Evolutionary conservation across 2,797 vertebrate genomes (phyloP).

Genomic region (Neomorphus geoffroyi): DNA sequence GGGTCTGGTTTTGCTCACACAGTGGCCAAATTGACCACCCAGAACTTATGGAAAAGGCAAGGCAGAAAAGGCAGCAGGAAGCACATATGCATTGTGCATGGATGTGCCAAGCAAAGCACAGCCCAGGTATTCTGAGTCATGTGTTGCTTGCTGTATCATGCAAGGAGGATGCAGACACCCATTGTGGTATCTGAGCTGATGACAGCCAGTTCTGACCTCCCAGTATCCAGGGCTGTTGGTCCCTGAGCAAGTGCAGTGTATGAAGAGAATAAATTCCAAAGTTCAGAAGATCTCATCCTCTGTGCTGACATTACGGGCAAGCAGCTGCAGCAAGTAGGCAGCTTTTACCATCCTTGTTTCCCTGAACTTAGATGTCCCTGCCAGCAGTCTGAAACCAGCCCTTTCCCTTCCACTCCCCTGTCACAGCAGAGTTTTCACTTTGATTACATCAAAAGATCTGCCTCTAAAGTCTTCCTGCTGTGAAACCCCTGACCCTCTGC

Average conservation of each 20-base stretch:
- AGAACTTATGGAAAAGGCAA: background rate
- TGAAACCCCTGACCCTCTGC: background rate
- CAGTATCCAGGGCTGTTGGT: background rate
- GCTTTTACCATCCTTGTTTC: background rate
- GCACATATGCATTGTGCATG: rapidly evolving
- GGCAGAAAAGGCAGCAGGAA: background rate
- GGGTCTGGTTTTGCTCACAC: background rate
- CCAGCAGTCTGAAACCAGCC: background rate
- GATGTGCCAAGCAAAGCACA: background rate
- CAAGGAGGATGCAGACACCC: background rate
- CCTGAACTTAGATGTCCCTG: background rate
- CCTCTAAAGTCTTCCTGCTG: background rate
- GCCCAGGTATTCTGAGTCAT: background rate
- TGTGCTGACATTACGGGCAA: rapidly evolving
- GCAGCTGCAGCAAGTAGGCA: background rate
- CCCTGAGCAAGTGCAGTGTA: background rate
- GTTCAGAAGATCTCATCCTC: background rate
- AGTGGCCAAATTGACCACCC: background rate
- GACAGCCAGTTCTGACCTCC: background rate
- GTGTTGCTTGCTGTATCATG: background rate
- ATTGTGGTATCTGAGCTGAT: background rate
- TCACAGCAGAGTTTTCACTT: background rate
- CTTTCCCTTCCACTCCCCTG: background rate
- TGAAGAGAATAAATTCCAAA: background rate
- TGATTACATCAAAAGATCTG: background rate